Evolutionary conservation across 2,113 vertebrate genomes (phyloP), one percentile per base, ranked within the genome.

Genomic region (Dermatemys mawii): DNA sequence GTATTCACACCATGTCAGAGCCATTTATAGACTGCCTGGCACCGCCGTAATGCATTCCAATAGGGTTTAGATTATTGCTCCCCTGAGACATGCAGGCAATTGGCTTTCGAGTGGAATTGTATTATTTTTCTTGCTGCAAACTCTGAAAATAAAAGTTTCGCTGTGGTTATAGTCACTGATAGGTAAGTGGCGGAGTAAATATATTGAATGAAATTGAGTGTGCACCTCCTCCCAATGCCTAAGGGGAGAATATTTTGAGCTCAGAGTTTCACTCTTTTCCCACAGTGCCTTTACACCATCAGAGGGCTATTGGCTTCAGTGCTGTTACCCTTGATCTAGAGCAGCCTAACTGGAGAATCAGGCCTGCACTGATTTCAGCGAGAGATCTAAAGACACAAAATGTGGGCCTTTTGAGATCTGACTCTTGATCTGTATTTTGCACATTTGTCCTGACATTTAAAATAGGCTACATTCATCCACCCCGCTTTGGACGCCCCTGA

Each of bases 1-100:
- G 96, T 97, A 96, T 96, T 96, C 63, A 63, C 97, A 97, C 96
- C 46, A 8, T 84, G 97, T 95, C 48, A 92, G 97, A 96, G 96
- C 93, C 76, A n/a, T 91, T 93, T 70, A 82, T 27, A 83, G 95
- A 93, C 87, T 35, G 27, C 87, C 95, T 38, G 53, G 92, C 48
- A 75, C 90, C 46, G 79, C 89, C 4, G 19, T 32, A n/a, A 90
- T 17, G 70, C 70, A 88, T 76, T 67, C 91, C 11, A 3, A 60
- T 5, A 24, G 89, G 95, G 92, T 95, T 35, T 55, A 57, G 49
- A 1, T 4, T 22, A 84, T 1, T 35, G 80, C 44, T 81, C 86
- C 94, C 82, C 32, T 1, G 41, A 89, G 93, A 63, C 80, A 79
- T 81, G 63, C 87, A 44, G 83, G 83, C 51, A 21, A 81, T 78